A percentile compares a stretch with the other conserved stretches of the same genome.
Evolutionary conservation across 2,888 invertebrate species (phyloP).

Genomic region (Perithous albicinctus): DNA sequence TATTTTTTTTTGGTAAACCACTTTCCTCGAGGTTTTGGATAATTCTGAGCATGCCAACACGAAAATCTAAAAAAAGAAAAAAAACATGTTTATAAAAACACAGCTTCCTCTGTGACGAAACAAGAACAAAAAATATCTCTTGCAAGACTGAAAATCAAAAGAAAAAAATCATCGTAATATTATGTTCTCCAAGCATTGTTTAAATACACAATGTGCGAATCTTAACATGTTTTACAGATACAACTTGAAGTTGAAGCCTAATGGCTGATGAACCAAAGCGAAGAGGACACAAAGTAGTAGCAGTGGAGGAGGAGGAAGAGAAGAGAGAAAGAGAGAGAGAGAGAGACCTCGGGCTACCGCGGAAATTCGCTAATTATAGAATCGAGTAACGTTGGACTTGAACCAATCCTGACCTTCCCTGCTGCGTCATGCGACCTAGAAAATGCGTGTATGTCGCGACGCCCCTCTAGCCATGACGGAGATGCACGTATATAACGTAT

Average conservation of each 20-base stretch:
- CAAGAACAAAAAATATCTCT: too few relatives aligned
- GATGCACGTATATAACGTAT: slow-evolving; percentile 38
- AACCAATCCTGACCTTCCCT: slow-evolving; percentile 83
- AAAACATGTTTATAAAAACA: too few relatives aligned
- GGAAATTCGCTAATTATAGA: slow-evolving; percentile 82
- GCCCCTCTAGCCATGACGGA: slow-evolving; percentile 27
- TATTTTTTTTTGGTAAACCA: too few relatives aligned
- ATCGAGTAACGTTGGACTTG: slow-evolving; percentile 81
- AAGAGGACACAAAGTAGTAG: slow-evolving; percentile 29
- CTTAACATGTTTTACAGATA: not conserved
- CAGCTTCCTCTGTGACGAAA: too few relatives aligned
- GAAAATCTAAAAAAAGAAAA: too few relatives aligned
- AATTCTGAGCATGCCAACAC: too few relatives aligned
- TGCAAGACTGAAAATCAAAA: too few relatives aligned
- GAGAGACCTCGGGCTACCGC: slow-evolving; percentile 62
- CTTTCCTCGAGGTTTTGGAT: too few relatives aligned
- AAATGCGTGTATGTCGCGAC: slow-evolving; percentile 74
- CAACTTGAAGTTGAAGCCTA: not conserved
- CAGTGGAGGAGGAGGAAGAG: slow-evolving; percentile 1
- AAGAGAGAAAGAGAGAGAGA: slow-evolving; percentile 33
- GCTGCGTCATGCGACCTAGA: slow-evolving; percentile 81
- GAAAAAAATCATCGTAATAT: too few relatives aligned
- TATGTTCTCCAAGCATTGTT: too few relatives aligned
- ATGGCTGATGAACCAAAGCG: slow-evolving; percentile 19
- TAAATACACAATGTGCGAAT: not conserved